Conservation (phyloP, 2,888 invertebrate genomes). For the Stenodema calcarata region DNA sequence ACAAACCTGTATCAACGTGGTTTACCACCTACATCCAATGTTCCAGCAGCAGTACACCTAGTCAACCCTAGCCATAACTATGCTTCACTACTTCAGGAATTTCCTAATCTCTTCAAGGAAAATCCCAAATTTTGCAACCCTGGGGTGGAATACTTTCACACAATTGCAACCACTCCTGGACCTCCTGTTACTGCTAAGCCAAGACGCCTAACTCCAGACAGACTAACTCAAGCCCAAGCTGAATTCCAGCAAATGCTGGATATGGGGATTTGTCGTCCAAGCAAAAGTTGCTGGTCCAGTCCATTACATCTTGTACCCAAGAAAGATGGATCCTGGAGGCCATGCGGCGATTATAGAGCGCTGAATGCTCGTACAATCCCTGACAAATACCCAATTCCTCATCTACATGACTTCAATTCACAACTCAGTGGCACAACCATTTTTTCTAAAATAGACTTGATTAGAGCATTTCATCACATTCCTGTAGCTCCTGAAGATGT, state of each 20-base stretch:
- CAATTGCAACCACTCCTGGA: too few relatives aligned
- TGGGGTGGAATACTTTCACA: neutral
- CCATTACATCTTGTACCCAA: neutral
- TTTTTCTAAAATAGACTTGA: neutral
- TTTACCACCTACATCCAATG: neutral
- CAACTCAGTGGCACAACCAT: too few relatives aligned
- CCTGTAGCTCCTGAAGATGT: too few relatives aligned
- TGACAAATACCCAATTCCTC: neutral
- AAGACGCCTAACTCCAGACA: too few relatives aligned
- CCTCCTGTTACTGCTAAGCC: too few relatives aligned
- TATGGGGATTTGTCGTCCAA: too few relatives aligned
- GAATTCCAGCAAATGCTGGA: too few relatives aligned
- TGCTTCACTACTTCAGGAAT: neutral
- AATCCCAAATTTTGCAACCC: neutral
- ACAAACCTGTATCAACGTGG: neutral
- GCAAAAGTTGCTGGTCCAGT: too few relatives aligned
- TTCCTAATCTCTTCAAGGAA: slow-evolving; percentile 22
- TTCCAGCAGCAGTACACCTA: neutral
- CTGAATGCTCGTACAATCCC: neutral
- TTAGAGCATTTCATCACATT: neutral
- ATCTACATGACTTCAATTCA: too few relatives aligned
- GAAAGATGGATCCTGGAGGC: neutral
- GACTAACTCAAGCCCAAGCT: too few relatives aligned
- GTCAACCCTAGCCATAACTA: slow-evolving; percentile 4
- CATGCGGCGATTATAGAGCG: neutral